Conservation (phyloP, 2,888 invertebrate genomes). For the Zonitis immaculata region DNA sequence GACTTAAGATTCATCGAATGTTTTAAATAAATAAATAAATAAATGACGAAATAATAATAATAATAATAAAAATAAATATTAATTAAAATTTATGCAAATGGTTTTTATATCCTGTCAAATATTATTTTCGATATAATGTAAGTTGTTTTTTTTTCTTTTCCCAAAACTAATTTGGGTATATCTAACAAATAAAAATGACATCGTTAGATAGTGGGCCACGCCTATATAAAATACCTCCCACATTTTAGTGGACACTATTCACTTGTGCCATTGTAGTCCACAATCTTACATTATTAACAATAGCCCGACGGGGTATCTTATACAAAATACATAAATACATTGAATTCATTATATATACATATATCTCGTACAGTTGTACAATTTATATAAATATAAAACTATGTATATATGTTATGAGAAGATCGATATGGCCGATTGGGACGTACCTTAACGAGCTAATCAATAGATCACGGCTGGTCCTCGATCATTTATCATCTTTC, state of each 20-base stretch:
- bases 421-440: constrained; percentile 40
- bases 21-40: too few relatives aligned
- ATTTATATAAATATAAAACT: constrained; percentile 13
- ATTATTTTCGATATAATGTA: constrained; percentile 22
- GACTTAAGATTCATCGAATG: too few relatives aligned
- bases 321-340: constrained; percentile 52
- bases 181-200: constrained; percentile 44
- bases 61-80: too few relatives aligned
- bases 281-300: constrained; percentile 50
- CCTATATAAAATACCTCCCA: constrained; percentile 46
- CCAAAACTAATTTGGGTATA: constrained; percentile 41
- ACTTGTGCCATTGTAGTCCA: constrained; percentile 46
- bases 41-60: too few relatives aligned
- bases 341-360: constrained; percentile 51
- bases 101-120: constrained; percentile 18
- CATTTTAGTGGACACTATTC: constrained; percentile 43
- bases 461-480: constrained; percentile 51
- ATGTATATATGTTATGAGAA: constrained; percentile 16
- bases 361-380: constrained; percentile 43
- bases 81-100: constrained; percentile 38
- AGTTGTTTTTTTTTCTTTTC: constrained; percentile 35
- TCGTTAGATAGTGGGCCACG: constrained; percentile 41
- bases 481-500: constrained; percentile 50
- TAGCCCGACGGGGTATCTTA: constrained; percentile 48
- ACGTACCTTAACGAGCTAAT: constrained; percentile 50